phyloP scores from a whole-genome alignment of 2,888 invertebrate species.

The Subacronicta megacephala region DNA sequence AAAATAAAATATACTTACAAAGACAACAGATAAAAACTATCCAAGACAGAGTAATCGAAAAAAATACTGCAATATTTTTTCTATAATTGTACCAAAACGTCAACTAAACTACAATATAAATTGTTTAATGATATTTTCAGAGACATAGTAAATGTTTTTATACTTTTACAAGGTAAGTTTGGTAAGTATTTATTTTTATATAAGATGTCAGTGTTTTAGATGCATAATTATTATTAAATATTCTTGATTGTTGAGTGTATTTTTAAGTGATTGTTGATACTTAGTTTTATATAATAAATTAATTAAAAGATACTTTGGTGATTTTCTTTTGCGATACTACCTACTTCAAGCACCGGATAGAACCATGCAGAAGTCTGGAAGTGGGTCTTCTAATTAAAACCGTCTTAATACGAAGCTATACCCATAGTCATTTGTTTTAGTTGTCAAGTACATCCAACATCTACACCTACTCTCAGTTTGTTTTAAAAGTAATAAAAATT shows the following conservation, averaged over 20 bases:
- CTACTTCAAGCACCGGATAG: too few relatives aligned
- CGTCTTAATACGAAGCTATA: too few relatives aligned
- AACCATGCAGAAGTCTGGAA: too few relatives aligned
- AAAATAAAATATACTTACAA: not conserved
- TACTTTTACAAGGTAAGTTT: slow-evolving; percentile 56
- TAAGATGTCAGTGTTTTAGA: slow-evolving; percentile 39
- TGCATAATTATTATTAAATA: slow-evolving; percentile 16
- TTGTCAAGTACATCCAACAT: too few relatives aligned
- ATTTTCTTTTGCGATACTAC: slow-evolving; percentile 1
- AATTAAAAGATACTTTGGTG: not conserved
- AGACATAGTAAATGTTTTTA: slow-evolving; percentile 9
- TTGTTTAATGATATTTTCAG: slow-evolving; percentile 8
- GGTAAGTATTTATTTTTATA: slow-evolving; percentile 49
- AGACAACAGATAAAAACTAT: too few relatives aligned
- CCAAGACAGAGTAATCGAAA: not conserved
- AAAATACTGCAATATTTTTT: not conserved
- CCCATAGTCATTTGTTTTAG: too few relatives aligned
- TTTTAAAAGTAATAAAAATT: too few relatives aligned
- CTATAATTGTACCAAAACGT: not conserved
- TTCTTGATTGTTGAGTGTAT: slow-evolving; percentile 17
- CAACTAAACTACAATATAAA: slow-evolving; percentile 1
- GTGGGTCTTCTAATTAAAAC: too few relatives aligned
- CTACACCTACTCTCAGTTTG: too few relatives aligned
- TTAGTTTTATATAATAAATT: slow-evolving; percentile 32
- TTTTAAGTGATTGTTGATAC: slow-evolving; percentile 50